Evolutionary conservation across 2,888 invertebrate species (phyloP), one percentile per base, ranked within the genome.

Genomic region (Lepidocyrtoides sp.): DNA sequence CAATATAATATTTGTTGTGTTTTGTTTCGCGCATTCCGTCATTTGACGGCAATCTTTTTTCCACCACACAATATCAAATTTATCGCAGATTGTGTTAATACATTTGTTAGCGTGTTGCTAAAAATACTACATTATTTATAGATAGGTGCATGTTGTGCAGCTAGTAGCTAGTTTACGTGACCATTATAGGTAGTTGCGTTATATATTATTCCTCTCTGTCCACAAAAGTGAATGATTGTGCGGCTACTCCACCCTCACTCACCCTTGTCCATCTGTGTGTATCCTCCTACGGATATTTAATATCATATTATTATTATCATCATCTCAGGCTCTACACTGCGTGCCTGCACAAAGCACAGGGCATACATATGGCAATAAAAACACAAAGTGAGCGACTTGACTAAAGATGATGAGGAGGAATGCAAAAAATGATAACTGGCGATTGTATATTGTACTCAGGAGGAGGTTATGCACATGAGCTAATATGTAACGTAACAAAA

Each of bases 181-280:
- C 32, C 36, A 66, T 29, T 32, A n/a, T n/a, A n/a, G n/a, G n/a
- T n/a, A n/a, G 32, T 66, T 29, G n/a, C 32, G 29, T 14, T 63
- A 63, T 63, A 14, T 54, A 32, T 8, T 32, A 17, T 17, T 5
- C 36, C 14, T 36, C n/a, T 36, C 7, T 66, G 32, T 36, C 36
- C 7, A 12, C n/a, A 48, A 14, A 48, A 10, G 5, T 72, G 72
- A 72, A 44, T 41, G 72, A 44, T 12, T 72, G 41, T 23, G 72
- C 44, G 63, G 90, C 90, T 90, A 85, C 90, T 90, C 90, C 90
- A 90, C 90, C 90, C 90, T 90, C 90, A 77, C 89, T 89, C 60
- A 90, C 90, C 90, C 84, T 90, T 90, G 84, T 90, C 84, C 84
- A 84, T 90, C 84, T 84, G 66, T 84, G 81, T 77, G 54, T 51